phyloP scores from a whole-genome alignment of 1,140 invertebrate species.

The Ericerus pela region DNA sequence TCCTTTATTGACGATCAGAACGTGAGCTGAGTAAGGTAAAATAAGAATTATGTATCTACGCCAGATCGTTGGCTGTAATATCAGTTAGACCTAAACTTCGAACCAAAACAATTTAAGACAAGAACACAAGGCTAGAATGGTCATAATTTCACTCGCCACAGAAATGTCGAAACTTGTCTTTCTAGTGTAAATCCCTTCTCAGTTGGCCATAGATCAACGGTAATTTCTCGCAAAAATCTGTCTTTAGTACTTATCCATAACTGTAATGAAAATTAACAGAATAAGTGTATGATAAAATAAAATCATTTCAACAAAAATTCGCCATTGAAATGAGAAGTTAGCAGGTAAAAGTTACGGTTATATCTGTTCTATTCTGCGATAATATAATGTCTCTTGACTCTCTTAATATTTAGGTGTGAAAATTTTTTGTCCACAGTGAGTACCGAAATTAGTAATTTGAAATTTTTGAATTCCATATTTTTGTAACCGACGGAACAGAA shows the following conservation, averaged over 20 bases:
- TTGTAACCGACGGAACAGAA: constrained; percentile 62
- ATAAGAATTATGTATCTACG: too few species aligned
- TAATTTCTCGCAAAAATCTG: constrained; percentile 87
- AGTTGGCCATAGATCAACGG: constrained; percentile 83
- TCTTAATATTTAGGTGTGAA: constrained; percentile 80
- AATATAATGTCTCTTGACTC: too few species aligned
- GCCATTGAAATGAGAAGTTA: not conserved
- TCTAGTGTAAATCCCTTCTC: constrained; percentile 78
- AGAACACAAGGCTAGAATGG: constrained; percentile 63
- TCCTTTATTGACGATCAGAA: too few species aligned
- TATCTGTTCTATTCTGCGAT: constrained; percentile 92
- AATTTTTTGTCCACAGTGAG: constrained; percentile 67
- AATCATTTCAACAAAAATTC: not conserved
- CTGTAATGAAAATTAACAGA: constrained; percentile 38
- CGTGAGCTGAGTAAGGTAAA: too few species aligned
- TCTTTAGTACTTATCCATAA: constrained; percentile 95
- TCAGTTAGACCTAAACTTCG: constrained; percentile 65
- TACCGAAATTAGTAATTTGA: constrained; percentile 62
- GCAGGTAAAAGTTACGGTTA: too few species aligned
- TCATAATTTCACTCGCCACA: constrained; percentile 98
- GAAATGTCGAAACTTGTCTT: constrained; percentile 80
- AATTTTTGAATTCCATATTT: constrained; percentile 77
- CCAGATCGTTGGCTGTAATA: constrained; percentile 89
- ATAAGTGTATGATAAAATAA: not conserved
- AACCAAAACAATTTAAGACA: constrained; percentile 79